Evolutionary conservation across 2,113 vertebrate species (phyloP).

Genomic region (Illadopsis cleaveri): DNA sequence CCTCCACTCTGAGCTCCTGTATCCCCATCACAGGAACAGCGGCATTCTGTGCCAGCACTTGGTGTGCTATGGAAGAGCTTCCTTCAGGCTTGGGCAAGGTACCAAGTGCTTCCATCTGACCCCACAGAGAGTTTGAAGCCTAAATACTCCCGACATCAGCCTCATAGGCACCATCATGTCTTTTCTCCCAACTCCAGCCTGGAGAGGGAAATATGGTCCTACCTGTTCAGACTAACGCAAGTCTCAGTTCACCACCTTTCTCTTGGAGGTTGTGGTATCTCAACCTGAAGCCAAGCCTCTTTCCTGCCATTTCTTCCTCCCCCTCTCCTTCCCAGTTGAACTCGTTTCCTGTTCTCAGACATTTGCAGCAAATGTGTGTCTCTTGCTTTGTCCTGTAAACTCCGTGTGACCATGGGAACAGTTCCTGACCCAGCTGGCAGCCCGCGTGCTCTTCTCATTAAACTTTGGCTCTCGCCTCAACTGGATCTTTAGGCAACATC

Average conservation of each 20-base stretch:
- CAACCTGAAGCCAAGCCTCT: background rate
- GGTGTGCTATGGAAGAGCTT: background rate
- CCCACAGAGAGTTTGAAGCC: background rate
- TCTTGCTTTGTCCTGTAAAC: constrained; percentile 56
- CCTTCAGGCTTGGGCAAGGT: background rate
- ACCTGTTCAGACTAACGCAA: background rate
- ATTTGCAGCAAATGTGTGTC: constrained; percentile 9
- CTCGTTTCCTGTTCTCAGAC: background rate
- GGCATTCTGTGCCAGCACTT: rapidly evolving
- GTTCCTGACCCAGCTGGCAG: constrained; percentile 49
- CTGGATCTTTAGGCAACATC: constrained; percentile 33
- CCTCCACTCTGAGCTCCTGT: background rate
- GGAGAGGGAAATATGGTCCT: background rate
- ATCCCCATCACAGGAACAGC: background rate
- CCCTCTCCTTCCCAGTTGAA: background rate
- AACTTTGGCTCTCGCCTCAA: background rate
- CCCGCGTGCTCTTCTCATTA: background rate
- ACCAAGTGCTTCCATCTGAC: background rate
- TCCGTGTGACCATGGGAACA: constrained; percentile 47
- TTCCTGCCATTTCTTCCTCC: background rate
- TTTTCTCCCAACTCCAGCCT: background rate
- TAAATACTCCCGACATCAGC: background rate
- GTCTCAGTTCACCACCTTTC: background rate
- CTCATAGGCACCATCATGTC: background rate
- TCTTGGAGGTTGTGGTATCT: background rate